Evolutionary conservation across 2,797 vertebrate species (phyloP), one percentile per base, ranked within the genome.

Genomic region (Rhodeus uyekii): DNA sequence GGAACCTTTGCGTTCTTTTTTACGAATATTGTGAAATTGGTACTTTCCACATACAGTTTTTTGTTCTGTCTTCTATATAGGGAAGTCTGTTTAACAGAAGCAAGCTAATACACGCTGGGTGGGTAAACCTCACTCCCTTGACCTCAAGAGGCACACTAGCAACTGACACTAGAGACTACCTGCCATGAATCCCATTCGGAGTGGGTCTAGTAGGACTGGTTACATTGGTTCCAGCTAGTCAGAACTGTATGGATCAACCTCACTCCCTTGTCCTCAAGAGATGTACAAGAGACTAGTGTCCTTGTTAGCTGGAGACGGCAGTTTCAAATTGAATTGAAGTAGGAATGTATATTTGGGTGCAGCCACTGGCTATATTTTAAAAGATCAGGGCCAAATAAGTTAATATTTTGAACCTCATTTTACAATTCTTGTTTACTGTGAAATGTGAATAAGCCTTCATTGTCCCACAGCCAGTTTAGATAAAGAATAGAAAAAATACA

Each of bases 101-200:
- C 53, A 9, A 55, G 53, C 8, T n/a, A n/a, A 22, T 48, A 42
- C n/a, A n/a, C n/a, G n/a, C 24, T 60, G 24, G 27, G 24, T 27
- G 24, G 24, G 24, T 58, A 58, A 58, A 58, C 55, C 24, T 14
- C 13, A 27, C 55, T 58, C 5, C 10, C 7, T 10, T 55, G n/a
- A 13, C n/a, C 12, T 27, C 24, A 58, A 27, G 55, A 58, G 8
- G 22, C 5, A 5, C 55, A 14, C 13, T 27, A 27, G n/a, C n/a
- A 24, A 27, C 13, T 14, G 2, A 27, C 6, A 12, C 24, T 58
- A 58, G 24, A 14, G 1, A 14, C 55, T 5, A 27, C 12, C 12
- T 0, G 0, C 5, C 12, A 27, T 1, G 0, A 58, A 58, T 27
- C 55, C 4, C 5, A 0, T 12, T 13, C 2, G 2, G 5, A 27